Evolutionary conservation across 2,888 invertebrate genomes (phyloP), one percentile per base, ranked within the genome.

Genomic region (Torymus aiolomorphi): DNA sequence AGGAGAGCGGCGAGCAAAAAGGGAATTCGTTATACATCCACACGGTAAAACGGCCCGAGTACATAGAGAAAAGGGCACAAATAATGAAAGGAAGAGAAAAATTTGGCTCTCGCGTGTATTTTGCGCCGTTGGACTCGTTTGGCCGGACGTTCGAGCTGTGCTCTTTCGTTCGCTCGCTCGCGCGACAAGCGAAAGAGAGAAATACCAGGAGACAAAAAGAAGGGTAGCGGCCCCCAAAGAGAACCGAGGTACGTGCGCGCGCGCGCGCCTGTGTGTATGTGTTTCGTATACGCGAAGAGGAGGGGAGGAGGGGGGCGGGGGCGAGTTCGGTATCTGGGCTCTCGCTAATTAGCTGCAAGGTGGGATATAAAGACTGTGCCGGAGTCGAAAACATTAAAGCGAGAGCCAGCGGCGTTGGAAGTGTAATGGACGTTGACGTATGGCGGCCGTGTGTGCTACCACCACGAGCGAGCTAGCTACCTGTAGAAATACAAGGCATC

Each of bases 331-430:
- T 86, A 69, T 52, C 85, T 84, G 84, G 82, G 51, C 75, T 54
- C 84, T 86, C 83, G 86, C 87, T 89, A 89, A 89, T 88, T 88
- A 88, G 88, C 87, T 84, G 86, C 86, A 86, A 87, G 87, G 87
- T 87, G 87, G 86, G 85, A 87, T 87, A 87, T 79, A 76, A 76
- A 78, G 75, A 65, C 73, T 57, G 52, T 51, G 87, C 83, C 85
- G 82, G 84, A 83, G 85, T 87, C 84, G 85, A 87, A 87, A 88
- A 88, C 86, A 87, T 86, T 87, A 86, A 88, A 88, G 85, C 83
- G 84, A 85, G 83, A 83, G 82, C 14, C 31, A 49, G 18, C 42
- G 42, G 42, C 42, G 42, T 42, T 42, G 51, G 83, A 85, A 84
- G 83, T 84, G 84, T 86, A 87, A 88, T 87, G 86, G 86, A 87